phyloP scores from a whole-genome alignment of 2,797 vertebrate species.

The Myoxocephalus aenaeus region DNA sequence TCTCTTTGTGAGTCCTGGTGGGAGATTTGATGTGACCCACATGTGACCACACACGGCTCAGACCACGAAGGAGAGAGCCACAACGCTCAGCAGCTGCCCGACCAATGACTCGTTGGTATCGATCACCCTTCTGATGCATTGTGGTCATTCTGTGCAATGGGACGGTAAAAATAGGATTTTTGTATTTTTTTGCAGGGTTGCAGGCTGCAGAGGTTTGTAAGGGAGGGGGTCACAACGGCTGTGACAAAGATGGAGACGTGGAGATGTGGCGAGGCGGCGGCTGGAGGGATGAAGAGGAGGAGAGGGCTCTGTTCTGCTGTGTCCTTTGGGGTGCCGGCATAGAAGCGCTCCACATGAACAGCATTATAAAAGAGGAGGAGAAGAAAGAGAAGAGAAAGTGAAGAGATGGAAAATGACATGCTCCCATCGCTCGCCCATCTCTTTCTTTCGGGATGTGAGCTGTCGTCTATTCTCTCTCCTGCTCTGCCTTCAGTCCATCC shows the following conservation, averaged over 20 bases:
- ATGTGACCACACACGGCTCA: background rate
- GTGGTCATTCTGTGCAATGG: conserved; percentile 26
- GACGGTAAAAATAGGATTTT: conserved; percentile 25
- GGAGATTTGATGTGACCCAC: conserved; percentile 11
- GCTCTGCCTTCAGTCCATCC: conserved; percentile 9
- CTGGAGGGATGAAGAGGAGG: background rate
- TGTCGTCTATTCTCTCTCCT: conserved; percentile 7
- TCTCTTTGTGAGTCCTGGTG: background rate
- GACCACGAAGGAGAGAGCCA: conserved; percentile 10
- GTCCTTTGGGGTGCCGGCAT: conserved; percentile 30
- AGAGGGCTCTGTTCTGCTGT: conserved; percentile 14
- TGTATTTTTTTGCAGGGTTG: background rate
- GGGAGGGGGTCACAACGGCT: background rate
- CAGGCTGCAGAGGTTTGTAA: background rate
- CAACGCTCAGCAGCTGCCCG: conserved; percentile 29
- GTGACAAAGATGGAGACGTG: background rate
- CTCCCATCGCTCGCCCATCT: conserved; percentile 13
- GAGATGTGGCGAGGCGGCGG: background rate
- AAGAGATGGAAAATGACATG: conserved; percentile 58
- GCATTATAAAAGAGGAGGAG: conserved; percentile 50
- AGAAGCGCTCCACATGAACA: conserved; percentile 54
- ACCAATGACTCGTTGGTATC: conserved; percentile 42
- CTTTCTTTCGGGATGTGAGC: conserved; percentile 12
- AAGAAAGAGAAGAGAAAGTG: conserved; percentile 34
- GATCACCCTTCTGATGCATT: conserved; percentile 41